These are phyloP conservation scores for Cuculus canorus DNA, from an alignment of 2,797 vertebrate species.

Conservation along the genomic window DNA sequence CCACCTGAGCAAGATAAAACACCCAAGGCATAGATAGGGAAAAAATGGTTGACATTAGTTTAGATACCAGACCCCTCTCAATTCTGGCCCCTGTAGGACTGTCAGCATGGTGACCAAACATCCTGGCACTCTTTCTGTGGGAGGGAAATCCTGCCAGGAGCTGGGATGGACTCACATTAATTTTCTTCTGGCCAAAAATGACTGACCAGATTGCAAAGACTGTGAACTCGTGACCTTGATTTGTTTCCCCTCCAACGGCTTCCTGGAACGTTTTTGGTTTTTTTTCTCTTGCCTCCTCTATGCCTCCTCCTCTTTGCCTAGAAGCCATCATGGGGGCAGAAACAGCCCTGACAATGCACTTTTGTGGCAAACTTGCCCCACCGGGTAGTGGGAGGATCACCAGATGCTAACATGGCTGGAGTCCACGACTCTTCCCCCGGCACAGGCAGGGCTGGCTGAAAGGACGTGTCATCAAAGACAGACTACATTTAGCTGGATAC, in stretches of 20 bases:
- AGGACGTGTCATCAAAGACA: not conserved
- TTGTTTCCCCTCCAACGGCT: slow-evolving; percentile 29
- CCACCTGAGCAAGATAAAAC: not conserved
- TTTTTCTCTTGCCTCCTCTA: not conserved
- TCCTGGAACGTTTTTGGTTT: not conserved
- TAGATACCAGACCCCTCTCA: not conserved
- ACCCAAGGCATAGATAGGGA: not conserved
- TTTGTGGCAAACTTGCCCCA: not conserved
- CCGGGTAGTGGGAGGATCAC: rapidly evolving
- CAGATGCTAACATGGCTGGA: rapidly evolving
- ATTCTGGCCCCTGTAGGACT: not conserved
- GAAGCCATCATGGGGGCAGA: rapidly evolving
- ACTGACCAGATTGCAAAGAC: slow-evolving; percentile 49
- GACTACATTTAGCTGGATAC: slow-evolving; percentile 33
- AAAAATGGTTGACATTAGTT: not conserved
- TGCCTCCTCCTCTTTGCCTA: not conserved
- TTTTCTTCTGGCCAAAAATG: slow-evolving; percentile 47
- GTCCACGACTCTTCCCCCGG: not conserved
- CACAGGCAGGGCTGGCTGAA: not conserved
- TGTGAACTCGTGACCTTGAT: slow-evolving; percentile 13
- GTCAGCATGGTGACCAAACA: not conserved
- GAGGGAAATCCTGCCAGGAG: slow-evolving; percentile 20
- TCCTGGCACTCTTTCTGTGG: not conserved
- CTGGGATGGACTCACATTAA: slow-evolving; percentile 23
- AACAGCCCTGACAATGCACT: not conserved